Conservation (phyloP, 2,888 invertebrate species). For the Eilema depressum region DNA sequence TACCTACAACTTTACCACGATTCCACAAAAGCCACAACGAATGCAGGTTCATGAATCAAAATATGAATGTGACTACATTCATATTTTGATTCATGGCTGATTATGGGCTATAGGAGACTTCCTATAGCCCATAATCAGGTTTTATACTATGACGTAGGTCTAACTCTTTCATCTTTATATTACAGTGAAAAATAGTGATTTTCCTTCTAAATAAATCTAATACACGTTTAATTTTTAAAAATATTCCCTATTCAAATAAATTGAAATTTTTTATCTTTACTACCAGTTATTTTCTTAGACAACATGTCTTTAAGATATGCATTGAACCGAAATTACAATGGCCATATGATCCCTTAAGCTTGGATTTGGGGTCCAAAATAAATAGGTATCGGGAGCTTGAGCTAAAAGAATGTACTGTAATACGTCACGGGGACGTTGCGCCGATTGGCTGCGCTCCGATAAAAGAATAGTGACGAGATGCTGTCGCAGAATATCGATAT, state of each 20-base stretch:
- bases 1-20: no score
- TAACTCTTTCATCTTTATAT: no score
- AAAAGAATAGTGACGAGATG: slow-evolving; percentile 57
- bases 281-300: not conserved
- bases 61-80: no score
- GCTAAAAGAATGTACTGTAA: slow-evolving; percentile 80
- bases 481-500: slow-evolving; percentile 28
- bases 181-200: no score
- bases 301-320: slow-evolving; percentile 31
- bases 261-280: slow-evolving; percentile 1
- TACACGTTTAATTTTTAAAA: no score
- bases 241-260: not conserved
- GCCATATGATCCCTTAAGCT: slow-evolving; percentile 59
- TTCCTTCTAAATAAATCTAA: no score
- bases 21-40: no score
- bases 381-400: slow-evolving; percentile 72
- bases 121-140: no score
- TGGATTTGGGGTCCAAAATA: slow-evolving; percentile 66
- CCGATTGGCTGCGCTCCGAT: slow-evolving; percentile 74
- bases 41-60: no score
- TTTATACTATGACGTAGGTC: no score
- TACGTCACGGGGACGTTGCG: slow-evolving; percentile 72
- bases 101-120: no score
- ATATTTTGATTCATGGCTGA: no score
- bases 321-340: slow-evolving; percentile 46